These are phyloP conservation scores for Trichogramma evanescens DNA, from an alignment of 2,888 invertebrate species.

Conservation along the genomic window DNA sequence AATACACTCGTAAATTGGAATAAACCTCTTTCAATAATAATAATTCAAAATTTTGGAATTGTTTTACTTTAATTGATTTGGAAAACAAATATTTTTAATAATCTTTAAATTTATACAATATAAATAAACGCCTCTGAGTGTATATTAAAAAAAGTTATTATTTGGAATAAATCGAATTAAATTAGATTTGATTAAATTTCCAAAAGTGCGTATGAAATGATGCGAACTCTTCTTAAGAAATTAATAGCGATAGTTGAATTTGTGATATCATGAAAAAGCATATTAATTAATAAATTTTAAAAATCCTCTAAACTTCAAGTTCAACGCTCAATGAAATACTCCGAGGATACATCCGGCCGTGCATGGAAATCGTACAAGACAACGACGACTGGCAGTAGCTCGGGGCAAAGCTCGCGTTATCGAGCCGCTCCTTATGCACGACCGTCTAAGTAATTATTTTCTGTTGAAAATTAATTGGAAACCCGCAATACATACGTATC, in stretches of 20 bases:
- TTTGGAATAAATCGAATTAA: background rate
- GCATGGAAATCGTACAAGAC: slow-evolving; percentile 56
- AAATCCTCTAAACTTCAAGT: slow-evolving; percentile 22
- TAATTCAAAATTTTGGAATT: background rate
- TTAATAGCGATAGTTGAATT: background rate
- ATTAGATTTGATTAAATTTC: background rate
- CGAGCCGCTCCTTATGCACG: slow-evolving; percentile 56
- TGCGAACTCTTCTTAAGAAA: background rate
- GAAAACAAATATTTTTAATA: background rate
- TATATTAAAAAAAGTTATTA: slow-evolving; percentile 24
- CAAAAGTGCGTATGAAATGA: background rate
- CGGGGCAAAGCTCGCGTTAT: slow-evolving; percentile 53
- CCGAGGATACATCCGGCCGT: slow-evolving; percentile 53
- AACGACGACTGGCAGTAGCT: slow-evolving; percentile 45
- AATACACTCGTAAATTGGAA: no score
- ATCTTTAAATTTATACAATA: background rate
- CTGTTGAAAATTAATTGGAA: slow-evolving; percentile 2
- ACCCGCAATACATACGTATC: background rate
- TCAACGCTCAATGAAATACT: slow-evolving; percentile 45
- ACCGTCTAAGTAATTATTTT: slow-evolving; percentile 50
- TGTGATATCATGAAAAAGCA: slow-evolving; percentile 2
- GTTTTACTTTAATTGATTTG: background rate
- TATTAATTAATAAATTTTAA: slow-evolving; percentile 19
- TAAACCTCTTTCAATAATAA: no score
- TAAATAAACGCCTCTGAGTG: slow-evolving; percentile 16